Percentiles rank a stretch among this genome's conserved stretches.
Conservation (phyloP, 2,797 vertebrate genomes). For the Pelochelys cantorii region DNA sequence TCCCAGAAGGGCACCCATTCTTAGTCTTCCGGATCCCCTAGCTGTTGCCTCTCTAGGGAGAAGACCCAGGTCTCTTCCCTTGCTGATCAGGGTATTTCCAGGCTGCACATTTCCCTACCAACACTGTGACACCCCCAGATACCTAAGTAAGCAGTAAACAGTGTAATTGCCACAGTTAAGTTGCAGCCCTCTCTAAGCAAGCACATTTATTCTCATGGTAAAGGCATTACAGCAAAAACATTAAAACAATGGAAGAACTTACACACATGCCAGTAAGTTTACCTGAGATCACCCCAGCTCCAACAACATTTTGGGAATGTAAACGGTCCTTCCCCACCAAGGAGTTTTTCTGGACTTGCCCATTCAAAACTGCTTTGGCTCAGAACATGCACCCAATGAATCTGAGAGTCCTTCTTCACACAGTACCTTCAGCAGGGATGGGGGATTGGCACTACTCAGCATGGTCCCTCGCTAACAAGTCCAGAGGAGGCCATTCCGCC, state of each 20-base stretch:
- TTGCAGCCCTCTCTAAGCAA: not conserved
- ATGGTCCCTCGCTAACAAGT: too few relatives aligned
- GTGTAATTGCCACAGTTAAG: not conserved
- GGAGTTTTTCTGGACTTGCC: not conserved
- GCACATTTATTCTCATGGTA: not conserved
- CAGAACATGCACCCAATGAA: not conserved
- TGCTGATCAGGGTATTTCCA: not conserved
- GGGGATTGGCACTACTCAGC: too few relatives aligned
- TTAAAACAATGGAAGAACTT: not conserved
- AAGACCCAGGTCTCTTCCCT: not conserved
- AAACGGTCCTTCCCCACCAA: not conserved
- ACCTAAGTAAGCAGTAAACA: not conserved
- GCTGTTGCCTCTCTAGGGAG: not conserved
- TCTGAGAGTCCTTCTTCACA: not conserved
- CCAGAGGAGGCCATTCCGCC: too few relatives aligned
- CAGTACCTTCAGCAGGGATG: not conserved
- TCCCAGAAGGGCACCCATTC: not conserved
- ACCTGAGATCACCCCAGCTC: not conserved
- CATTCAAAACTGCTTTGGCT: not conserved
- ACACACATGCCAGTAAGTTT: not conserved
- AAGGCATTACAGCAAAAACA: not conserved
- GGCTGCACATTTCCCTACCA: too few relatives aligned
- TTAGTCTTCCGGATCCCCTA: not conserved
- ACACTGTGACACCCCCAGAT: not conserved
- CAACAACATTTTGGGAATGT: not conserved